Evolutionary conservation across 2,113 vertebrate species (phyloP), one percentile per base, ranked within the genome.

Genomic region (Fulica atra): DNA sequence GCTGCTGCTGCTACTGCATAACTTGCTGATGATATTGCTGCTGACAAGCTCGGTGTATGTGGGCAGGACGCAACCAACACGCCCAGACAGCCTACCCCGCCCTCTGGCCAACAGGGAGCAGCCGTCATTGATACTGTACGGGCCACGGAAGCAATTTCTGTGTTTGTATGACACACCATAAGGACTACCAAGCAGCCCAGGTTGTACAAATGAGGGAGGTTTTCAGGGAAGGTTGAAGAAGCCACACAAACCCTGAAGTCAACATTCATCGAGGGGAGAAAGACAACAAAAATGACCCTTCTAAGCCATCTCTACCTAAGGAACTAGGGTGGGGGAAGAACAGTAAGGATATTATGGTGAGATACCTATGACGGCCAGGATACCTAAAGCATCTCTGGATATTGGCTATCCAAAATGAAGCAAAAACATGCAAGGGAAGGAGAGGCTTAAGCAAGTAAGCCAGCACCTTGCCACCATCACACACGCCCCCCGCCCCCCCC

Each of bases 81-180:
- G 56, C 42, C 59, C 68, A 28, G 6, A 4, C 23, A 46, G 74
- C 68, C 60, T 61, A 21, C 77, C 63, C 92, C 88, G 73, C 93
- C 95, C 92, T 61, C 86, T 10, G 19, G 94, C 79, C 81, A 36
- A 73, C 82, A 78, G 83, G 71, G 40, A 93, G 76, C 78, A 15
- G 77, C 89, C 71, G n/a, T 77, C 95, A 74, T 25, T 38, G 82
- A 89, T 26, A 40, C 79, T 10, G 35, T 20, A 23, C 10, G 20
- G 89, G 81, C 88, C 77, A 63, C 70, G 44, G 89, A 79, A 80
- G 70, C 81, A 42, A 25, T 56, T 89, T 54, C 46, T 11, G 66
- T n/a, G 65, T 8, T 53, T 18, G 68, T 12, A 28, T 51, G 76
- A 82, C 82, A 89, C 79, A 56, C 96, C 72, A 14, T 13, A 56